Evolutionary conservation across 2,797 vertebrate species (phyloP).

Genomic region (Lagodon rhomboides): DNA sequence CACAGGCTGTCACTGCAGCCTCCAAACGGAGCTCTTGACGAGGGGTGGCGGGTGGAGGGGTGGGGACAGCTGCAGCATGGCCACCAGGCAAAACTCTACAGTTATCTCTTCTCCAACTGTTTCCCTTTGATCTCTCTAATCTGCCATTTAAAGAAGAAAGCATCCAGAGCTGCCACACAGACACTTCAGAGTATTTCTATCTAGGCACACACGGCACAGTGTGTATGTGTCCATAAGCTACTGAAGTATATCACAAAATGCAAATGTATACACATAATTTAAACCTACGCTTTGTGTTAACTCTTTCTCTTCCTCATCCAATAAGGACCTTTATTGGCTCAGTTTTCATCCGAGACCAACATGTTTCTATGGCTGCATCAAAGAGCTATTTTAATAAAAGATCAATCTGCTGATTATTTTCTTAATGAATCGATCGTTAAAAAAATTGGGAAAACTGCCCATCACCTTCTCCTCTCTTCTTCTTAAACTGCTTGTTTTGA

Average conservation of each 20-base stretch:
- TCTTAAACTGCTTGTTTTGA: not conserved
- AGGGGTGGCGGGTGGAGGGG: slow-evolving; percentile 37
- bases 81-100: slow-evolving; percentile 72
- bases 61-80: slow-evolving; percentile 68
- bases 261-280: not conserved
- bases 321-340: not conserved
- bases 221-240: slow-evolving; percentile 22
- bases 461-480: not conserved
- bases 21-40: slow-evolving; percentile 29
- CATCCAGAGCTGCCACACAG: slow-evolving; percentile 52
- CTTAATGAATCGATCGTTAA: rapidly evolving
- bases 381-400: not conserved
- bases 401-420: not conserved
- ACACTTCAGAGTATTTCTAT: slow-evolving; percentile 33
- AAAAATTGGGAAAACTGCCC: not conserved
- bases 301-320: not conserved
- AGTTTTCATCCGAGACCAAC: not conserved
- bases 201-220: not conserved
- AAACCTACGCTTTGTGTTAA: not conserved
- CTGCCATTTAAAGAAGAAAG: slow-evolving; percentile 77
- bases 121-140: slow-evolving; percentile 80
- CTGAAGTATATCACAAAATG: slow-evolving; percentile 20
- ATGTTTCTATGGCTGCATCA: not conserved
- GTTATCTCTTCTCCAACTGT: slow-evolving; percentile 69
- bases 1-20: slow-evolving; percentile 42